Base-by-base conservation (phyloP, 2,888 invertebrate genomes). In the Sturmia bella region DNA sequence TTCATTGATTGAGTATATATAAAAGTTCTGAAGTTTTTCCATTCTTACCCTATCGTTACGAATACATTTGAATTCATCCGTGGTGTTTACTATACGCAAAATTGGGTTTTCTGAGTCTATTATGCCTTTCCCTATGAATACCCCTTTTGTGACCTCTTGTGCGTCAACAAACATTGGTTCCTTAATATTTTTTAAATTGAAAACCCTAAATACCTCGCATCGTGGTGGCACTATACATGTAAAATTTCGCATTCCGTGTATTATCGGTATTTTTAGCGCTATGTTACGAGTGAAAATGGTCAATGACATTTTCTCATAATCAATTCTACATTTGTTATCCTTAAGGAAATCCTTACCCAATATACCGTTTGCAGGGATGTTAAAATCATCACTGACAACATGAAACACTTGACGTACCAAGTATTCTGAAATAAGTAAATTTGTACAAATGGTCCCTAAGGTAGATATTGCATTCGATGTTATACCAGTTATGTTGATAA, bases 81-180 rank as follows among this genome's bases (percentile, higher is more conserved):
- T n/a, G n/a, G n/a, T n/a, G n/a, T n/a, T n/a, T n/a, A 72, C 27
- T 11, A 72, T 7, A 9, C 48, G 11, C n/a, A 72, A 17, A 15
- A 72, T 17, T 7, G 72, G 59, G 17, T 61, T 52, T 0, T 50
- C 13, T 15, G 48, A 70, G 15, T 45, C 19, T 2, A 70, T 59
- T 4, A 70, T 57, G 5, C 52, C 39, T 9, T 54, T 61, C 12
- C 24, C 54, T 13, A 73, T 32, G 54, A 61, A 73, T 6, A 63
- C 54, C 9, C 54, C 72, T 19, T 63, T 24, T 1, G 3, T 7
- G 19, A 73, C 4, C 52, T 73, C 63, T 19, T 73, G 73, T 0
- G 41, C 52, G 27, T 73, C 54, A 0, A 73, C 50, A 43, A 63
- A 73, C 43, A 54, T 43, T 11, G 72, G 52, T 52, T 61, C 54